Evolutionary conservation across 2,888 invertebrate species (phyloP).

Genomic region (Sepioteuthis lessoniana): DNA sequence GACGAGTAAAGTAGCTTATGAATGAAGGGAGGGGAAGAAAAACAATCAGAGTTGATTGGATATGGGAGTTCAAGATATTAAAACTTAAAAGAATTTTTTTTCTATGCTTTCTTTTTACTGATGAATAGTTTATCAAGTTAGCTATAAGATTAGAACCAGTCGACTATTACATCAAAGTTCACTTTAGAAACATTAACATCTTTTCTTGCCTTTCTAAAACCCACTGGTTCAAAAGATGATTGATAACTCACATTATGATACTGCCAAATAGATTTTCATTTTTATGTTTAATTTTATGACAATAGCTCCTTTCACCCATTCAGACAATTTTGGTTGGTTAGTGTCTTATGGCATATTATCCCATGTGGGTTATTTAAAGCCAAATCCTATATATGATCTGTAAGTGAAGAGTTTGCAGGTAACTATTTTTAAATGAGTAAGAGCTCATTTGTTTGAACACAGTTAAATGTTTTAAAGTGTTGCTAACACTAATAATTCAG

Average conservation of each 20-base stretch:
- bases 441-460: too few species aligned
- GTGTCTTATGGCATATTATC: too few species aligned
- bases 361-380: too few species aligned
- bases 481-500: too few species aligned
- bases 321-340: too few species aligned
- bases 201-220: background rate
- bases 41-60: background rate
- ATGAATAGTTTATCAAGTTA: background rate
- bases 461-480: too few species aligned
- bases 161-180: conserved; percentile 1
- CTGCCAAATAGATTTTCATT: background rate
- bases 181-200: background rate
- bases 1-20: background rate
- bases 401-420: too few species aligned
- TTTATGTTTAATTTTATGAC: background rate
- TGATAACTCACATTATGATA: background rate
- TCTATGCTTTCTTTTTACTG: background rate
- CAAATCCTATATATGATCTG: too few species aligned
- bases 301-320: background rate
- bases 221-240: background rate
- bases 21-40: background rate
- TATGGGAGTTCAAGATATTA: background rate
- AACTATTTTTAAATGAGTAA: too few species aligned
- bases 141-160: background rate
- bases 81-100: background rate